Evolutionary conservation across 2,797 vertebrate species (phyloP).

Genomic region (Tapirus indicus): DNA sequence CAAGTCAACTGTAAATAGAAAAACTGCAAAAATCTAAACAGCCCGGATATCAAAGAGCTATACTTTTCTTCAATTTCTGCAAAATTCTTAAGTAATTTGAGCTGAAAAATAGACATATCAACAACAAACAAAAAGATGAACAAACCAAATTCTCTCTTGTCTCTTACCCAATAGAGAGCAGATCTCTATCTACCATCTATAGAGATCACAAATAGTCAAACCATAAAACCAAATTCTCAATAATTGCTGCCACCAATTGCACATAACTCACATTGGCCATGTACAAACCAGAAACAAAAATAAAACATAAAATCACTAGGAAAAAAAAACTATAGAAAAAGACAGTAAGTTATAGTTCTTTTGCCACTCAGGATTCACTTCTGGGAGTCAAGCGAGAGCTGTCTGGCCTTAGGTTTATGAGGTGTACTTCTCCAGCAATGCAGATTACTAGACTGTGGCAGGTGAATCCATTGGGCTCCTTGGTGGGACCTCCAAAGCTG

Average conservation of each 20-base stretch:
- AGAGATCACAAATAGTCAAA: not conserved
- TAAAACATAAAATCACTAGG: not conserved
- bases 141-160: not conserved
- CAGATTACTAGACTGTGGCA: not conserved
- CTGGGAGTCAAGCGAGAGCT: not conserved
- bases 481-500: not conserved
- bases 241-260: not conserved
- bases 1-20: not conserved
- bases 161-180: not conserved
- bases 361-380: not conserved
- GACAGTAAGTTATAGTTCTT: not conserved
- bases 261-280: not conserved
- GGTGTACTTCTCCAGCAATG: not conserved
- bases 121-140: not conserved
- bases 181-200: not conserved
- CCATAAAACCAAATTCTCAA: not conserved
- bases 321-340: not conserved
- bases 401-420: not conserved
- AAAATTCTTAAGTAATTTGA: not conserved
- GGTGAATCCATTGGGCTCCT: not conserved
- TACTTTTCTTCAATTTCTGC: not conserved
- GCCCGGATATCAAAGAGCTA: not conserved
- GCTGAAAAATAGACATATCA: not conserved
- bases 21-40: not conserved
- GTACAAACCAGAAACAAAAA: constrained; percentile 14